Evolutionary conservation across 1,140 invertebrate species (phyloP).

Genomic region (Carposina sasakii): DNA sequence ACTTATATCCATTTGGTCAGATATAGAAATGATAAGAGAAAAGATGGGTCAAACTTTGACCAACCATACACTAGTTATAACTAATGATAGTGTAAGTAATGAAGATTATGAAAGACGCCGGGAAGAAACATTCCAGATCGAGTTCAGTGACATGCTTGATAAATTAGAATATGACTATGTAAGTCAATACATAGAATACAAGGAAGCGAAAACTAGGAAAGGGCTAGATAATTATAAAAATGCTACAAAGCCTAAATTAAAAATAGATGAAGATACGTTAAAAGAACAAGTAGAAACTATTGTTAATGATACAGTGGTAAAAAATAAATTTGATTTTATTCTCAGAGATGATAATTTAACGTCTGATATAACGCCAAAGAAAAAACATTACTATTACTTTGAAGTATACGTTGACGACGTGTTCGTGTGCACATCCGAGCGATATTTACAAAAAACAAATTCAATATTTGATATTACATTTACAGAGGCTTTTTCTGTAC

Average conservation of each 20-base stretch:
- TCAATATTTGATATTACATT: constrained; percentile 31
- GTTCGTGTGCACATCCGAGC: constrained; percentile 55
- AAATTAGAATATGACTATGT: constrained; percentile 54
- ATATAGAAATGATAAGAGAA: constrained; percentile 49
- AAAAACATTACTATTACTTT: constrained; percentile 30
- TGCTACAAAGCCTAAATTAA: constrained; percentile 41
- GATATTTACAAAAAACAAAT: constrained; percentile 20
- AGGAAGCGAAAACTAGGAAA: constrained; percentile 32
- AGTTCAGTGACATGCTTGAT: constrained; percentile 50
- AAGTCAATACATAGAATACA: constrained; percentile 49
- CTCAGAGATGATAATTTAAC: constrained; percentile 34
- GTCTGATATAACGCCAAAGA: constrained; percentile 20
- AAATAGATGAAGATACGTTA: constrained; percentile 43
- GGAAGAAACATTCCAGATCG: constrained; percentile 38
- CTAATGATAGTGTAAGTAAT: constrained; percentile 20
- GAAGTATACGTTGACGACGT: constrained; percentile 51
- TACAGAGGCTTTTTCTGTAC: constrained; percentile 45
- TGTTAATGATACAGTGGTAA: constrained; percentile 31
- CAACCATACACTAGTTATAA: constrained; percentile 30
- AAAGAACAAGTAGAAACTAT: constrained; percentile 41
- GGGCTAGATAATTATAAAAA: constrained; percentile 25
- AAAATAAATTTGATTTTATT: constrained; percentile 31
- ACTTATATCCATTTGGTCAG: constrained; percentile 46
- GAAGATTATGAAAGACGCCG: constrained; percentile 40
- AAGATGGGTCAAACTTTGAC: constrained; percentile 31